These are phyloP conservation scores for Benthosema pterotum DNA, from an alignment of 2,797 vertebrate genomes.

Conservation along the genomic window DNA sequence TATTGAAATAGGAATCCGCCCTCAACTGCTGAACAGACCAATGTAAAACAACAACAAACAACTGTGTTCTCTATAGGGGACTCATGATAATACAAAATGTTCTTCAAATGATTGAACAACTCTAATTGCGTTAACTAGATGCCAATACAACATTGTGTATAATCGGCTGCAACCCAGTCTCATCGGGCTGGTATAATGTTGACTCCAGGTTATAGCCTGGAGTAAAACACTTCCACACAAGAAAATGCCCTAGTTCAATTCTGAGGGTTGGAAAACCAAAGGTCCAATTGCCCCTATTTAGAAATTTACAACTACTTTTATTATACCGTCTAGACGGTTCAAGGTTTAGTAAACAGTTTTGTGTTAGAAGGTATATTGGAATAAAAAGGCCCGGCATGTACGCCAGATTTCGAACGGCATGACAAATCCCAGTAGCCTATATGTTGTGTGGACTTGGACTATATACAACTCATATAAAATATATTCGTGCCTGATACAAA, in stretches of 20 bases:
- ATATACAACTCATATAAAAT: constrained; percentile 31
- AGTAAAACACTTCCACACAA: constrained; percentile 50
- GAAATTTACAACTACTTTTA: constrained; percentile 96
- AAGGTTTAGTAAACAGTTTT: constrained; percentile 99
- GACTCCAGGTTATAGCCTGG: constrained; percentile 18
- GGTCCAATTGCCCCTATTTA: constrained; percentile 99
- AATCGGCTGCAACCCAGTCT: no score
- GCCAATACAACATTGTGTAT: constrained; percentile 34
- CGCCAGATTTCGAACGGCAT: constrained; percentile 17
- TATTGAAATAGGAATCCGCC: no score
- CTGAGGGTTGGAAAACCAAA: constrained; percentile 85
- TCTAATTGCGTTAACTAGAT: not conserved
- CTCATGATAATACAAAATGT: no score
- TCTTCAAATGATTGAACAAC: no score
- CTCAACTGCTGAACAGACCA: no score
- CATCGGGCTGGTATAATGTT: no score
- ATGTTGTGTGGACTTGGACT: not conserved
- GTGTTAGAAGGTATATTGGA: constrained; percentile 84
- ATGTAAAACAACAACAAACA: no score
- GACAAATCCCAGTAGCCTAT: no score
- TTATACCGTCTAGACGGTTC: constrained; percentile 99
- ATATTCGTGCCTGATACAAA: constrained; percentile 45
- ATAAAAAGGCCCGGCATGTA: constrained; percentile 56
- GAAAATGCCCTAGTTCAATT: constrained; percentile 69
- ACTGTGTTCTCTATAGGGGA: no score